phyloP scores from a whole-genome alignment of 2,888 invertebrate species.

The Lithophane socia region DNA sequence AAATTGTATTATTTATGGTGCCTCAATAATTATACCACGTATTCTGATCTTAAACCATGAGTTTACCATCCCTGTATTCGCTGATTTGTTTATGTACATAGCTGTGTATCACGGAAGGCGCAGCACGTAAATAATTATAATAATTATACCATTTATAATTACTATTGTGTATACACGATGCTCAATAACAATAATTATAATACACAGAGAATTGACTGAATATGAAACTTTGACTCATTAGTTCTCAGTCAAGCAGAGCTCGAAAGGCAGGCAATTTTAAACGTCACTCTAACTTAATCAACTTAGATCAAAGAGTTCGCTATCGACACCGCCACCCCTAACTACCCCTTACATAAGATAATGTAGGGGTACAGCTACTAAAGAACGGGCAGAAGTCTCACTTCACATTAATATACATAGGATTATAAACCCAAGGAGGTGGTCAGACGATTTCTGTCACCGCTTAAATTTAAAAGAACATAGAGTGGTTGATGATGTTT shows the following conservation, averaged over 20 bases:
- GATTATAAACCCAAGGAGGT: neutral
- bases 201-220: too few relatives aligned
- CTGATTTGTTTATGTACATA: neutral
- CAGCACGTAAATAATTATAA: neutral
- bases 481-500: neutral
- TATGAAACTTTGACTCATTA: slow-evolving; percentile 5
- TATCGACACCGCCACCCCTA: slow-evolving; percentile 22
- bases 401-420: neutral
- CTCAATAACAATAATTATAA: too few relatives aligned
- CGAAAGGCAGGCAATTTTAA: slow-evolving; percentile 20
- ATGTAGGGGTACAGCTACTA: neutral
- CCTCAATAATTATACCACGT: neutral
- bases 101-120: neutral
- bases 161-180: too few relatives aligned
- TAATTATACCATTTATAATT: too few relatives aligned
- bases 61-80: neutral
- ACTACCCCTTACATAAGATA: slow-evolving; percentile 13
- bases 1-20: neutral
- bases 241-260: neutral
- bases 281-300: slow-evolving; percentile 34
- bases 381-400: slow-evolving; percentile 16
- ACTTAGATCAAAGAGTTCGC: slow-evolving; percentile 51
- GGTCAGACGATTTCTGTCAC: neutral
- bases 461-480: neutral
- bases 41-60: too few relatives aligned